Conservation (phyloP, 2,888 invertebrate genomes). For the Empis stercorea region DNA sequence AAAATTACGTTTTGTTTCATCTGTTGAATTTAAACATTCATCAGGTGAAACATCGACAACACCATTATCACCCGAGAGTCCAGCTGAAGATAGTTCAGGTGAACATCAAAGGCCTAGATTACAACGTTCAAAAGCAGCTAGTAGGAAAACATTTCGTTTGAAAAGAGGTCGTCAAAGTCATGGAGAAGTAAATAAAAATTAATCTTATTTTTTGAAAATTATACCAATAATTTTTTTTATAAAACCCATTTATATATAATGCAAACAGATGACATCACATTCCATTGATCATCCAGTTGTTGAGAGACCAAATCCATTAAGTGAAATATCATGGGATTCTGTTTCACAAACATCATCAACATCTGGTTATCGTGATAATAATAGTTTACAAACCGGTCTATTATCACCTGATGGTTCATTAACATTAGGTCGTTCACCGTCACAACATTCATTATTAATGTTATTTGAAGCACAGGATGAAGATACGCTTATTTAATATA, state of each 20-base stretch:
- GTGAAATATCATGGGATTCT: constrained; percentile 70
- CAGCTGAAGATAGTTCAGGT: constrained; percentile 53
- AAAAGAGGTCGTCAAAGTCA: constrained; percentile 62
- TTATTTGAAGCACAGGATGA: constrained; percentile 72
- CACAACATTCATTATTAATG: constrained; percentile 63
- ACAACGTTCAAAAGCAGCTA: constrained; percentile 86
- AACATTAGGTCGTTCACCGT: constrained; percentile 54
- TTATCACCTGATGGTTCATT: constrained; percentile 40
- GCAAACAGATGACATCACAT: constrained; percentile 5
- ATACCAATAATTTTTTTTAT: too few species aligned
- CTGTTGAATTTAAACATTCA: constrained; percentile 67
- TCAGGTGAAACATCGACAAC: constrained; percentile 68
- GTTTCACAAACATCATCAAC: constrained; percentile 75
- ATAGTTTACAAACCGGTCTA: constrained; percentile 38
- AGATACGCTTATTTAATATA: constrained; percentile 68
- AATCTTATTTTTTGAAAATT: too few species aligned
- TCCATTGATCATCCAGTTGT: constrained; percentile 16
- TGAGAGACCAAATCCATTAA: constrained; percentile 27
- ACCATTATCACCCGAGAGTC: constrained; percentile 61
- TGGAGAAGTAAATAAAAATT: constrained; percentile 44
- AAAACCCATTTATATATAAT: too few species aligned
- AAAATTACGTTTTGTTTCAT: constrained; percentile 68
- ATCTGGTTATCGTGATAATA: constrained; percentile 68
- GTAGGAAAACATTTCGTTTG: constrained; percentile 83
- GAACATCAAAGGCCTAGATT: constrained; percentile 51